phyloP scores from a whole-genome alignment of 2,113 vertebrate genomes.

The Thinocorus orbignyianus region DNA sequence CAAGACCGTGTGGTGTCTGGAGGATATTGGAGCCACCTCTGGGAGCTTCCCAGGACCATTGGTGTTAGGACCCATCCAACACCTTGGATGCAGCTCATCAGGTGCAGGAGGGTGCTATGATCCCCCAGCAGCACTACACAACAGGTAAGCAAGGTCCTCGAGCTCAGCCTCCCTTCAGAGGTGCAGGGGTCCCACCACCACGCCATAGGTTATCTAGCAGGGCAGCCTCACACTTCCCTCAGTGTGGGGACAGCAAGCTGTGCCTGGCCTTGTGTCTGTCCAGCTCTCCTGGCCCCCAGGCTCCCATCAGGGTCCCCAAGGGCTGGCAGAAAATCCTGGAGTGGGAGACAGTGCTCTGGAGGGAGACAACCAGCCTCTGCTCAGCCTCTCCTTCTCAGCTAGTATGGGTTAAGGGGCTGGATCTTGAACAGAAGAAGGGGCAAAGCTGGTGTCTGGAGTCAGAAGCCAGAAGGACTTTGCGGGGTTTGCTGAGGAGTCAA shows the following conservation, averaged over 20 bases:
- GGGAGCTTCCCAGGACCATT: neutral
- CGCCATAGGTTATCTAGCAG: neutral
- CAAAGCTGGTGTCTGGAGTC: neutral
- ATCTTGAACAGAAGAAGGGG: neutral
- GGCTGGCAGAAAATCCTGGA: neutral
- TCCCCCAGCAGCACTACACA: neutral
- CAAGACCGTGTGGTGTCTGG: neutral
- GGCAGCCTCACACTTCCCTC: neutral
- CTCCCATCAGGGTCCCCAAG: rapidly evolving
- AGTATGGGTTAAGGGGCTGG: neutral
- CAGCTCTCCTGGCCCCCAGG: neutral
- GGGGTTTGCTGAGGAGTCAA: neutral
- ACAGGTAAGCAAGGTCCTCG: rapidly evolving
- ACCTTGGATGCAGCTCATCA: rapidly evolving
- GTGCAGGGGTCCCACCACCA: neutral
- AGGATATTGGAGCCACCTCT: rapidly evolving
- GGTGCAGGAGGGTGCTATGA: neutral
- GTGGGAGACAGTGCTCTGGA: rapidly evolving
- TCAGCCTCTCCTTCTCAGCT: neutral
- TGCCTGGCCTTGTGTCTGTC: neutral
- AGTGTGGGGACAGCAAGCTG: neutral
- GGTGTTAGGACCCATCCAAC: neutral
- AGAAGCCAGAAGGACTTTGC: neutral
- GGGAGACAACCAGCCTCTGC: neutral
- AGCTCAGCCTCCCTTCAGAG: neutral